Evolutionary conservation across 2,888 invertebrate genomes (phyloP), one percentile per base, ranked within the genome.

Genomic region (Diplazon laetatorius): DNA sequence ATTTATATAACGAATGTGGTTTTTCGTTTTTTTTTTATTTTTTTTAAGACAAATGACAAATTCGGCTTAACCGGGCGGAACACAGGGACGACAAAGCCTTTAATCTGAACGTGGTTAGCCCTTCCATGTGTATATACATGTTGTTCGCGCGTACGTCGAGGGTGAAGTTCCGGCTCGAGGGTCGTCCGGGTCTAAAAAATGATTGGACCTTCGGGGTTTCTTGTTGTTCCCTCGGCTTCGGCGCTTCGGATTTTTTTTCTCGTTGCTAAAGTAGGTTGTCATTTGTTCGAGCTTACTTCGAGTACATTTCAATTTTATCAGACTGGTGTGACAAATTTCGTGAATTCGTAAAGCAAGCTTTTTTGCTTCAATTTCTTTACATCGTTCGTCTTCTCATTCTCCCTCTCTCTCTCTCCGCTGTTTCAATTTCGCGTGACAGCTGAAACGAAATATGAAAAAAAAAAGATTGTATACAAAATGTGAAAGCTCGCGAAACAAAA

Each of bases 221-320:
- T 52, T 69, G 59, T 74, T 70, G 66, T 74, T 22, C 20, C 46
- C 44, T 39, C n/a, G 35, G 30, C 30, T 30, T 2, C 6, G 46
- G 60, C 63, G 60, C 71, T 63, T 6, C 68, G 66, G 68, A 66
- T 68, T 78, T 52, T 39, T 69, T n/a, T n/a, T n/a, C n/a, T n/a
- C n/a, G n/a, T n/a, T 52, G 22, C 68, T 39, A 55, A 74, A 78
- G 72, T 78, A 57, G 75, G 66, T 78, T 72, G 78, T 68, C 75
- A 63, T 66, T 78, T 75, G 72, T 78, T 75, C 68, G 55, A 22
- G 44, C 22, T 62, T 78, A 70, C 50, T 44, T 66, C 75, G 75
- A 68, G 59, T 71, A 71, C 62, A 75, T 80, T 72, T 78, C 71
- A 75, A 78, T 75, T 78, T 78, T 52, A 52, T 35, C 46, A 60